phyloP scores from a whole-genome alignment of 2,888 invertebrate genomes.

The Notodonta ziczac region DNA sequence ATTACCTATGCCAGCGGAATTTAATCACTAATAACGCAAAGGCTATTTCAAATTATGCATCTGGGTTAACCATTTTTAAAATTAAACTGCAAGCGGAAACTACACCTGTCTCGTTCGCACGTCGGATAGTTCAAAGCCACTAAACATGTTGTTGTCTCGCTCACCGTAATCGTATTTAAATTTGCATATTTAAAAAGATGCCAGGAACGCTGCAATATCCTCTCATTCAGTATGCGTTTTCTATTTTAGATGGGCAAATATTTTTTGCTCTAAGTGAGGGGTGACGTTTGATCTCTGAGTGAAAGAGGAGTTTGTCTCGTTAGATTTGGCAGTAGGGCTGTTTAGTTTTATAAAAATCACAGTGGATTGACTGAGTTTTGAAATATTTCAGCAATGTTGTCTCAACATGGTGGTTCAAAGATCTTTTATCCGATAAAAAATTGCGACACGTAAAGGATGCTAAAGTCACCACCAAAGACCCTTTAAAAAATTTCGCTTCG shows the following conservation, averaged over 20 bases:
- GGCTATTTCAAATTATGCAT: conserved; percentile 50
- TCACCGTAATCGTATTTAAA: conserved; percentile 64
- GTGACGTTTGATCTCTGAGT: conserved; percentile 37
- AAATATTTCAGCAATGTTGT: no score
- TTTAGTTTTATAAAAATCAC: not conserved
- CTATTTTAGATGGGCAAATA: conserved; percentile 52
- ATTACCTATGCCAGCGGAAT: conserved; percentile 26
- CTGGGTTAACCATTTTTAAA: conserved; percentile 47
- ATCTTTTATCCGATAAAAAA: no score
- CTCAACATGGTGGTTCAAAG: no score
- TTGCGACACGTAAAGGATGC: no score
- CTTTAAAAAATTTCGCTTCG: no score
- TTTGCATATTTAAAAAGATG: conserved; percentile 68
- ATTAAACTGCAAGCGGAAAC: conserved; percentile 20
- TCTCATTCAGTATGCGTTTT: conserved; percentile 62
- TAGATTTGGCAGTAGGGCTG: conserved; percentile 2
- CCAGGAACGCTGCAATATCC: conserved; percentile 56
- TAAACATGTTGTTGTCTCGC: conserved; percentile 37
- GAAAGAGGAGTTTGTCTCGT: conserved; percentile 16
- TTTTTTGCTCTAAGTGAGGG: conserved; percentile 37
- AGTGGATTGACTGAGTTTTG: no score
- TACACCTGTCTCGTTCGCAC: conserved; percentile 38
- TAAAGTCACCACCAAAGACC: no score
- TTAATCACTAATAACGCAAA: conserved; percentile 44
- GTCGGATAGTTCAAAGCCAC: conserved; percentile 15